Percentiles rank a stretch among this genome's conserved stretches.
Conservation (phyloP, 2,797 vertebrate genomes). For the Sebastes trivittatus region DNA sequence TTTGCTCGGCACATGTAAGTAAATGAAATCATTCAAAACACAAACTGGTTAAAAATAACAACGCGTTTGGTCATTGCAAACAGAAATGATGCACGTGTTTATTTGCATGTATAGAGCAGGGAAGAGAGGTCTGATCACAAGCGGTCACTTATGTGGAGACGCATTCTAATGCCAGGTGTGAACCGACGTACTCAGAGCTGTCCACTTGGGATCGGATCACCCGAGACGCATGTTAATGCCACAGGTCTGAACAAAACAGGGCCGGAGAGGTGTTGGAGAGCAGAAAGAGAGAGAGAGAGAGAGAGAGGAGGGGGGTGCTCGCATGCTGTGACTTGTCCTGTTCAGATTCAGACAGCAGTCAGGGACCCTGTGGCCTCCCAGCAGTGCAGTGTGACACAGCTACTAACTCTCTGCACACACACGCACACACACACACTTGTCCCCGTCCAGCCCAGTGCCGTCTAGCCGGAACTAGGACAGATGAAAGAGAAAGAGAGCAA, state of each 20-base stretch:
- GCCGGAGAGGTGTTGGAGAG: neutral
- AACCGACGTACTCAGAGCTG: no score
- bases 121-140: neutral
- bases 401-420: constrained; percentile 28
- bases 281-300: neutral
- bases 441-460: constrained; percentile 16
- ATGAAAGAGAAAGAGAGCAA: constrained; percentile 34
- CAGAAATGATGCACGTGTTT: no score
- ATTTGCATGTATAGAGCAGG: no score
- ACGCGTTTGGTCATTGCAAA: no score
- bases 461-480: constrained; percentile 60
- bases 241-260: neutral
- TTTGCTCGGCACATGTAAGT: no score
- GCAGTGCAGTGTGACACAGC: constrained; percentile 69
- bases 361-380: constrained; percentile 67
- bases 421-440: neutral
- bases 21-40: no score
- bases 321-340: constrained; percentile 66
- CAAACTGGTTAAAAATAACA: no score
- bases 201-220: neutral
- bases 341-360: constrained; percentile 67
- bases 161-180: no score
- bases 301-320: neutral
- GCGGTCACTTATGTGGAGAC: neutral
- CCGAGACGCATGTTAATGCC: neutral